Percentiles rank a stretch among this genome's conserved stretches.
Conservation (phyloP, 2,113 vertebrate species). For the Noturus placidus region DNA sequence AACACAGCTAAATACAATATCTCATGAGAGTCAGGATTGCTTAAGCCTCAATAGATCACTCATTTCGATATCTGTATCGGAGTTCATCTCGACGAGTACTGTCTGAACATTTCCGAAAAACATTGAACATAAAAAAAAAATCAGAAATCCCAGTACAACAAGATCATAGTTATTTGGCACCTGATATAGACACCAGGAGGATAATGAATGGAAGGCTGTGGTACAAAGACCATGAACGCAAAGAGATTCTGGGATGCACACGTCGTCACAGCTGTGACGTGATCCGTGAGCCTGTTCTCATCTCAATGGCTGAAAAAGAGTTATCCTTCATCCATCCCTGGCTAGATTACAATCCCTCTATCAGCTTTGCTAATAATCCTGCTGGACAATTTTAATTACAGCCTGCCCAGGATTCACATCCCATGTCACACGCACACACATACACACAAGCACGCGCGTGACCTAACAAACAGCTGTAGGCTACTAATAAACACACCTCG, state of each 20-base stretch:
- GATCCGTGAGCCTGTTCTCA: slow-evolving; percentile 33
- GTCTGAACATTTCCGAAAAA: not conserved
- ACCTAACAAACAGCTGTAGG: slow-evolving; percentile 42
- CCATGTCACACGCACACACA: slow-evolving; percentile 34
- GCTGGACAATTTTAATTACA: slow-evolving; percentile 72
- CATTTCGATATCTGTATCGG: not conserved
- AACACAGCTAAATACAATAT: not conserved
- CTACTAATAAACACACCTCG: slow-evolving; percentile 54
- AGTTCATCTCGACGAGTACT: not conserved
- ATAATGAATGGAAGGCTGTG: slow-evolving; percentile 45
- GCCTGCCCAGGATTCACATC: slow-evolving; percentile 52
- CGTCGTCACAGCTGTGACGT: slow-evolving; percentile 34
- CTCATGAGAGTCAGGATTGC: not conserved
- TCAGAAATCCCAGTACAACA: not conserved
- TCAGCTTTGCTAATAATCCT: slow-evolving; percentile 69
- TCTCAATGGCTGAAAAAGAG: slow-evolving; percentile 33
- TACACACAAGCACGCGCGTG: slow-evolving; percentile 11
- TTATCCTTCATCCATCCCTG: slow-evolving; percentile 62
- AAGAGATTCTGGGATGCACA: slow-evolving; percentile 30
- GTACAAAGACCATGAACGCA: slow-evolving; percentile 38
- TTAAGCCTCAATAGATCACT: not conserved
- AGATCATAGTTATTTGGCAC: not conserved
- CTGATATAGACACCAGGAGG: slow-evolving; percentile 50
- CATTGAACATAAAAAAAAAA: not conserved
- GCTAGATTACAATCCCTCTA: slow-evolving; percentile 68